phyloP scores from a whole-genome alignment of 2,797 vertebrate species.

The Bucorvus abyssinicus region DNA sequence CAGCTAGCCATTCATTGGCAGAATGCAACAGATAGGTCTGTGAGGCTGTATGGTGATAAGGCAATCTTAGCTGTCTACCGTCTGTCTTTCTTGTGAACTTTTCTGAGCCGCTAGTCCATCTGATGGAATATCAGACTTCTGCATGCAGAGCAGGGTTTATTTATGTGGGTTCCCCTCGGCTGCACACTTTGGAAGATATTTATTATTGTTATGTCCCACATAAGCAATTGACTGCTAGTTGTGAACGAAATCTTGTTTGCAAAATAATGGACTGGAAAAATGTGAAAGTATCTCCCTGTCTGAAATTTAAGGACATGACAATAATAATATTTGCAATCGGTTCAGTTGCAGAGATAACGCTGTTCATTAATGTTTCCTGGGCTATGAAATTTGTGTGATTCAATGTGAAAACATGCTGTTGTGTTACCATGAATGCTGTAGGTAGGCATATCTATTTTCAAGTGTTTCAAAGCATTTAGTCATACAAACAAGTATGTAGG shows the following conservation, averaged over 20 bases:
- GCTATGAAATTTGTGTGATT: neutral
- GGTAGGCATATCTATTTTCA: neutral
- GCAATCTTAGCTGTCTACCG: neutral
- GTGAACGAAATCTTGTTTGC: neutral
- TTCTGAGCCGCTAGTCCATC: neutral
- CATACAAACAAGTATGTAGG: neutral
- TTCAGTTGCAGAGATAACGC: neutral
- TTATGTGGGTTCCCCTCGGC: neutral
- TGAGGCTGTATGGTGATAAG: neutral
- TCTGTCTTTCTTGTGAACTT: neutral
- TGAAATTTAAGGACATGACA: neutral
- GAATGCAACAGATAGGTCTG: neutral
- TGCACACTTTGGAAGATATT: neutral
- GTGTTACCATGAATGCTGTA: neutral
- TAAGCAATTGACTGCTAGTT: neutral
- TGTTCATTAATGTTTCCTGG: neutral
- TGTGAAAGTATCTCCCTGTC: neutral
- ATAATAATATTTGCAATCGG: neutral
- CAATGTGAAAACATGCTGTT: neutral
- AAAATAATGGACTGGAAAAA: neutral
- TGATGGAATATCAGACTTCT: neutral
- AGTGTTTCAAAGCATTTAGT: neutral
- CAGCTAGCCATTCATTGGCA: neutral
- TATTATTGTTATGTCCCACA: neutral
- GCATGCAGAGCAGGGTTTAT: neutral